Base-by-base conservation (phyloP, 2,888 invertebrate species). In the Phania funesta region DNA sequence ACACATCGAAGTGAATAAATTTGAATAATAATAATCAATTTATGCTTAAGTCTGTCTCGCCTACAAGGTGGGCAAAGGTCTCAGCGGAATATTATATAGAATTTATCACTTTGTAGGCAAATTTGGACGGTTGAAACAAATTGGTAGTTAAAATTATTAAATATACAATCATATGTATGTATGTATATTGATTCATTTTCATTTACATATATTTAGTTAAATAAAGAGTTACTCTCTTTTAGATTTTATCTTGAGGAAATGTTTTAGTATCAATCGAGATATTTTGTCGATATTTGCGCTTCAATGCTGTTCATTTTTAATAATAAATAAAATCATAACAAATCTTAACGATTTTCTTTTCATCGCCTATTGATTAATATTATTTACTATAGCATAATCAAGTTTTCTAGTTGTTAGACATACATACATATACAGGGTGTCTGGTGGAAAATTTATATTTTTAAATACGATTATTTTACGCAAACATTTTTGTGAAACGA, bases 71-170 rank as follows among this genome's bases (percentile, higher is more conserved):
- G 16, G 44, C 22, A 32, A 52, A 54, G 46, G 26, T 26, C 11
- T 26, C n/a, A 32, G n/a, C 3, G 22, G 29, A 71, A 76, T 65
- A 46, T 9, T 70, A 35, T 16, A 58, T 8, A 64, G 20, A 52
- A 64, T 82, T 74, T 52, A 77, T 77, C 18, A 50, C 35, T 50
- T 74, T 50, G 50, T 50, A 46, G 22, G 38, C 35, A 71, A 77
- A 65, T 78, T 81, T 67, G 16, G 73, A 77, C 77, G 74, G 26
- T 29, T 73, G 5, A 73, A 73, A 82, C 64, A 74, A 82, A 74
- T 81, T 54, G 71, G n/a, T 54, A 18, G 11, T 70, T 32, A 38
- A 22, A 70, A 54, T 35, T 20, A 26, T 3, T 26, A 26, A 26
- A 26, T n/a, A n/a, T n/a, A n/a, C n/a, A n/a, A 38, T 1, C 0